Evolutionary conservation across 2,888 invertebrate species (phyloP).

Genomic region (Drosophila buzzatii): DNA sequence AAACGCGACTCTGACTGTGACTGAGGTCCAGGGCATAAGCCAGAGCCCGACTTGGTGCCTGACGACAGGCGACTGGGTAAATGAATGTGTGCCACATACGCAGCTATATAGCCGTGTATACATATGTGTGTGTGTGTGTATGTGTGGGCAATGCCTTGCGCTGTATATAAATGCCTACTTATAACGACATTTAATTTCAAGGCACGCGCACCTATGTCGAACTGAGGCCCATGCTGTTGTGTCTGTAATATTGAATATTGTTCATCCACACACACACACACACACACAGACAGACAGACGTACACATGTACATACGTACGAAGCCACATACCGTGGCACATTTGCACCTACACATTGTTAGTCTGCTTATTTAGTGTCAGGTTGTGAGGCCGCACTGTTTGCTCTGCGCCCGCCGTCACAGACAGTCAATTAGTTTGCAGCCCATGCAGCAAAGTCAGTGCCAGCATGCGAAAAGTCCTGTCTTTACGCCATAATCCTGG

Average conservation of each 20-base stretch:
- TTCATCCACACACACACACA: slow-evolving; percentile 22
- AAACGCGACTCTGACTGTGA: slow-evolving; percentile 22
- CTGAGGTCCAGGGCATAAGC: slow-evolving; percentile 4
- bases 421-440: slow-evolving; percentile 75
- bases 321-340: slow-evolving; percentile 29
- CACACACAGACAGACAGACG: slow-evolving; percentile 12
- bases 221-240: slow-evolving; percentile 51
- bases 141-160: slow-evolving; percentile 39
- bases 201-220: slow-evolving; percentile 62
- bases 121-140: slow-evolving; percentile 14
- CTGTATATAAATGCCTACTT: slow-evolving; percentile 78
- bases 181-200: slow-evolving; percentile 77
- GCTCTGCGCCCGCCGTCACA: slow-evolving; percentile 46
- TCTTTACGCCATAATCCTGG: slow-evolving; percentile 72
- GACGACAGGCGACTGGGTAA: slow-evolving; percentile 46
- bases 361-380: slow-evolving; percentile 66
- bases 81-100: slow-evolving; percentile 54
- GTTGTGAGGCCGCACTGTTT: slow-evolving; percentile 55
- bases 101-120: neutral
- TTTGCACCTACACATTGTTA: slow-evolving; percentile 63
- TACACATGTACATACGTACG: neutral
- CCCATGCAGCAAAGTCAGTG: slow-evolving; percentile 57
- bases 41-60: slow-evolving; percentile 44
- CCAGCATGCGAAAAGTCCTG: slow-evolving; percentile 54
- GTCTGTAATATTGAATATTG: slow-evolving; percentile 76